A percentile compares a stretch with the other conserved stretches of the same genome.
phyloP scores from a whole-genome alignment of 2,888 invertebrate genomes.

The Micropterix aruncella region DNA sequence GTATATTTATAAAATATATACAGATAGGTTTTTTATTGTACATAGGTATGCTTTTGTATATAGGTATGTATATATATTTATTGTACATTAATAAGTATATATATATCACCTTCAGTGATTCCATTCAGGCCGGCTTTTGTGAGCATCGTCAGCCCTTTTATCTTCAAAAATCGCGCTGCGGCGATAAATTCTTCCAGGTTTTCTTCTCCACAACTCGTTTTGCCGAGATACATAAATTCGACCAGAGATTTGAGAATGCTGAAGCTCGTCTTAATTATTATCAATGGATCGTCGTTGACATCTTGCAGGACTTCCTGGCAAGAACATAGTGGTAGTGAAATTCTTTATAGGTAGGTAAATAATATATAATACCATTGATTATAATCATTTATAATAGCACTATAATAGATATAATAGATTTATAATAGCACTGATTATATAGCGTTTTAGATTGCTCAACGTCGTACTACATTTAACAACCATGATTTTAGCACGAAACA shows the following conservation, averaged over 20 bases:
- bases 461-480: too few relatives aligned
- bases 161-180: constrained; percentile 56
- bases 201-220: constrained; percentile 54
- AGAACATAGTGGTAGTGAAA: constrained; percentile 1
- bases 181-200: constrained; percentile 53
- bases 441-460: too few relatives aligned
- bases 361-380: too few relatives aligned
- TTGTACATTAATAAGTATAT: neutral
- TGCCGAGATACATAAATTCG: constrained; percentile 67
- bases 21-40: too few relatives aligned
- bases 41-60: too few relatives aligned
- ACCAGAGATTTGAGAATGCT: constrained; percentile 54
- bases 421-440: too few relatives aligned
- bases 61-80: neutral
- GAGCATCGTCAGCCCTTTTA: constrained; percentile 41
- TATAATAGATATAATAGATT: too few relatives aligned
- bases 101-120: constrained; percentile 25
- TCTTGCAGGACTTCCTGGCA: constrained; percentile 43
- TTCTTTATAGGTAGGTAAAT: too few relatives aligned
- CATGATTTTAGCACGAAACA: too few relatives aligned
- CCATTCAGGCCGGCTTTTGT: constrained; percentile 38
- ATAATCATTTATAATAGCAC: too few relatives aligned
- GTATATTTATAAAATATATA: neutral
- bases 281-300: constrained; percentile 39
- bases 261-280: constrained; percentile 55